Evolutionary conservation across 1,140 invertebrate species (phyloP), one percentile per base, ranked within the genome.

Genomic region (Steinernema feltiae): DNA sequence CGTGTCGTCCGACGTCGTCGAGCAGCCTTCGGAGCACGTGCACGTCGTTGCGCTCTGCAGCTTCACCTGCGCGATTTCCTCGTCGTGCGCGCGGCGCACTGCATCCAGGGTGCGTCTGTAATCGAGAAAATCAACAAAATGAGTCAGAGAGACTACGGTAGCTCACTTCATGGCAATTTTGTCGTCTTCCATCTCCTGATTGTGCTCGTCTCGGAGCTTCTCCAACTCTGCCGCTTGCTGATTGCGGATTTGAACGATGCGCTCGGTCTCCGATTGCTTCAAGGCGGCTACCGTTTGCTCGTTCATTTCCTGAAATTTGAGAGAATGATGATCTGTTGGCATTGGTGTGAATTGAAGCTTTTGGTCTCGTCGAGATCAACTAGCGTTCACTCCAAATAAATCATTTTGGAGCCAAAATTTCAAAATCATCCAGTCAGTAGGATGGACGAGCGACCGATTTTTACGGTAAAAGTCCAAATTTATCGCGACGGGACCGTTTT

Each of bases 1-100:
- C 2, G 53, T 63, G 53, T 63, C 53, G 53, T 63, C 53, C 12
- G 53, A 63, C 12, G 53, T 82, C 76, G 30, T 82, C 76, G 30
- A 75, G 76, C 27, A 48, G 70, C 24, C 76, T 70, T 72, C 32
- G 2, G 69, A 76, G 24, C 30, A 30, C 2, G 73, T 30, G 75
- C 30, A 76, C 48, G 71, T 0, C n/a, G n/a, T n/a, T 7, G 35
- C 48, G 70, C 17, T 72, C 69, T 73, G 75, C 79, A 73, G 81
- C 48, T 35, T 92, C 88, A 95, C 92, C 70, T 91, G 90, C 81
- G 94, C 91, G 29, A 95, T 92, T 86, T 96, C 93, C 78, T 91
- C 92, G 87, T 95, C 92, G 86, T 96, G 94, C 0, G 93, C 93
- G 87, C 95, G 94, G 48, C 93, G 90, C 91, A 96, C 94, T 1